Conservation (phyloP, 1,140 invertebrate genomes). For the Cyclina sinensis region DNA sequence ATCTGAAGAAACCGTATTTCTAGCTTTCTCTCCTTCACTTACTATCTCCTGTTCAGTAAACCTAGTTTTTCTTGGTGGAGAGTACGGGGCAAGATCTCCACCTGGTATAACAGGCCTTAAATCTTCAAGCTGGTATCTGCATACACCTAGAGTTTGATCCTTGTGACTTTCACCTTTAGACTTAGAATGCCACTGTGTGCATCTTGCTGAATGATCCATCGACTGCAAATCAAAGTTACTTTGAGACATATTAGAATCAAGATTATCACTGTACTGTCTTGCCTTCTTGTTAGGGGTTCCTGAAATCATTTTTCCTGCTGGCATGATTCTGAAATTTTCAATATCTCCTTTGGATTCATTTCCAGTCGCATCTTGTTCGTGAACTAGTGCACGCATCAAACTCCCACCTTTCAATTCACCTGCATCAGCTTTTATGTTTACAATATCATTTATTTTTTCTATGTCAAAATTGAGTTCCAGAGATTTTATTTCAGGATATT, state of each 20-base stretch:
- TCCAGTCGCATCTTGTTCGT: constrained; percentile 35
- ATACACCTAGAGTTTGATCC: too few species aligned
- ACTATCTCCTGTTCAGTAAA: neutral
- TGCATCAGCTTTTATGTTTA: neutral
- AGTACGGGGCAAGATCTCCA: constrained; percentile 2
- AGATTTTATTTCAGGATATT: neutral
- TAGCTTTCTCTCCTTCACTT: neutral
- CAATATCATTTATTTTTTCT: neutral
- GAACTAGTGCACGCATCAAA: constrained; percentile 47
- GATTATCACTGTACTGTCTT: too few species aligned
- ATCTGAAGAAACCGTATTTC: neutral
- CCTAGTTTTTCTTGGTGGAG: neutral
- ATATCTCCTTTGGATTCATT: constrained; percentile 11
- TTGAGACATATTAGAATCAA: neutral
- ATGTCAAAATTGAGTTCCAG: neutral
- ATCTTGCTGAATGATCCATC: neutral
- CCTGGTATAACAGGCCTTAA: constrained; percentile 2
- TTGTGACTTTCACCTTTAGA: neutral
- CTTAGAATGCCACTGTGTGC: neutral
- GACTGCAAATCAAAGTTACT: neutral
- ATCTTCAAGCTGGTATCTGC: neutral
- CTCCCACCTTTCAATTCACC: neutral
- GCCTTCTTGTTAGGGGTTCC: neutral
- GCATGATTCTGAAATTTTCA: constrained; percentile 2
- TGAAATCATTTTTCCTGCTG: constrained; percentile 13